Base-by-base conservation (phyloP, 2,888 invertebrate genomes). In the Chrysolina americana region DNA sequence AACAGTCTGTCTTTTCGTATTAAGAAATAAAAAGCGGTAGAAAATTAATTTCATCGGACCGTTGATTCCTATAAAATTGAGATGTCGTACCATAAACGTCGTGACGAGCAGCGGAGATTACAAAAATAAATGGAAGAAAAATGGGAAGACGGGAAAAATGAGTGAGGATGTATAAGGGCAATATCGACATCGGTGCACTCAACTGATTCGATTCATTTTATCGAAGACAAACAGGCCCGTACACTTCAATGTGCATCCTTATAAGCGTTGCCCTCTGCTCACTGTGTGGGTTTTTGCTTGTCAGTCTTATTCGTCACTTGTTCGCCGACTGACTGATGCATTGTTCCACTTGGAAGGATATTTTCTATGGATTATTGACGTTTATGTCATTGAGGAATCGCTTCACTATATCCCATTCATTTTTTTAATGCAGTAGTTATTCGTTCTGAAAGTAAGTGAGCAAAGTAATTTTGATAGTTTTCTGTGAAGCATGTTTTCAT, bases 151-250 rank as follows among this genome's bases (percentile, higher is more conserved):
- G 13, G 36, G 28, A 59, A 59, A 59, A 65, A n/a, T 19, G 28
- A 48, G 48, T 21, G 44, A 62, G 41, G 47, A 41, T 65, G 23
- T 56, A 71, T 65, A 65, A 68, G 76, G 71, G 64, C 73, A 76
- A 76, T 74, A 76, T 71, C 71, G 76, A 64, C 70, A 68, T 76
- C 66, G 72, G 73, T 73, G 75, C 74, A 73, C 70, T 75, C 75
- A 70, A 75, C 66, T 78, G 78, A 74, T 75, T 77, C 79, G 68
- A 79, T 78, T 76, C 81, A 78, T 81, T 80, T 81, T 81, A 82
- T 82, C 81, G 81, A 80, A 81, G 81, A 81, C 81, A 81, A 81
- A 80, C 80, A 78, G 77, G 79, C 79, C n/a, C 76, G 71, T 70
- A 23, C 48, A 47, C 65, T 41, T 65, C 65, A n/a, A 48, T 48